Percentiles rank a stretch among this genome's conserved stretches.
Evolutionary conservation across 2,797 vertebrate species (phyloP).

Genomic region (Florisuga fusca): DNA sequence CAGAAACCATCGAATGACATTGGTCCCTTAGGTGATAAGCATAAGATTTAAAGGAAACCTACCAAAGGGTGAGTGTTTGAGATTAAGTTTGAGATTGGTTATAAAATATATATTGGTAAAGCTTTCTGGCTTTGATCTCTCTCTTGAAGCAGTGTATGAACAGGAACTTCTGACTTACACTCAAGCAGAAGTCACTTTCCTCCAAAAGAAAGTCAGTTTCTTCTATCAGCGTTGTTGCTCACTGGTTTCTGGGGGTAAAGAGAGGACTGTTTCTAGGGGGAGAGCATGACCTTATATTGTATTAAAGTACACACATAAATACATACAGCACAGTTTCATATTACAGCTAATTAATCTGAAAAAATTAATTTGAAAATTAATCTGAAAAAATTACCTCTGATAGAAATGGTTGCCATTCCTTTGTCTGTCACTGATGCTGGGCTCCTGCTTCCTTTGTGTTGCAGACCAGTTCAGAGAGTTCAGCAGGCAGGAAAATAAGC

Average conservation of each 20-base stretch:
- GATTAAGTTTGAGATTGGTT: neutral
- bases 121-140: neutral
- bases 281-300: neutral
- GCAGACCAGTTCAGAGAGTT: neutral
- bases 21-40: rapidly evolving
- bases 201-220: neutral
- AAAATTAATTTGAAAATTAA: no score
- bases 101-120: neutral
- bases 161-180: neutral
- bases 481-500: neutral
- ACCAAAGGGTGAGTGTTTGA: neutral
- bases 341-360: neutral
- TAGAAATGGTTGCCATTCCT: neutral
- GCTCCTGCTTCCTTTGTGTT: neutral
- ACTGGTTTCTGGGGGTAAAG: neutral
- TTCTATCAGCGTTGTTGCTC: neutral
- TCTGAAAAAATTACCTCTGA: neutral
- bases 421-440: neutral
- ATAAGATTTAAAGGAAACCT: neutral
- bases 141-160: neutral
- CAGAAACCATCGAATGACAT: neutral
- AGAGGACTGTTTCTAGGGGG: neutral
- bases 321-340: neutral
- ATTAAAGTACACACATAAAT: neutral
- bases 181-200: neutral